A percentile compares a stretch with the other conserved stretches of the same genome.
These are phyloP conservation scores for Ateles fusciceps DNA, from an alignment of 2,797 vertebrate genomes.

Conservation along the genomic window DNA sequence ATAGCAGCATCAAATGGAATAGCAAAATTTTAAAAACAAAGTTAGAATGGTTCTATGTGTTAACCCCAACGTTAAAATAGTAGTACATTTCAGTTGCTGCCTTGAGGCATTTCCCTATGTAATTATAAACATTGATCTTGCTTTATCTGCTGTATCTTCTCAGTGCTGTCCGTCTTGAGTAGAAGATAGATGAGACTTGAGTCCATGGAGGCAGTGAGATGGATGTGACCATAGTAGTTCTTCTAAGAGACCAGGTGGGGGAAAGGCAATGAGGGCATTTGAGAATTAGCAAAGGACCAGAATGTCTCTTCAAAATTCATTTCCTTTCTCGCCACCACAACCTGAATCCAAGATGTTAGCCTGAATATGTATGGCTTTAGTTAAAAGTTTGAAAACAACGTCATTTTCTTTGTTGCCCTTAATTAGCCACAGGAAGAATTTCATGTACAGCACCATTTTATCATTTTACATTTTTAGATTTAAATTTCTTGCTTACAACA, in stretches of 20 bases:
- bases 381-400: neutral
- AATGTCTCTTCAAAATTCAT: neutral
- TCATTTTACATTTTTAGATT: slow-evolving; percentile 26
- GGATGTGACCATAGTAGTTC: neutral
- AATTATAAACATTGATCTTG: neutral
- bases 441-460: neutral
- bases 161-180: neutral
- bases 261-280: neutral
- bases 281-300: neutral
- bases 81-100: neutral
- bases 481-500: neutral
- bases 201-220: neutral
- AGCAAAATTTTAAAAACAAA: neutral
- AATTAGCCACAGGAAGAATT: neutral
- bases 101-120: neutral
- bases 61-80: neutral
- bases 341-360: neutral
- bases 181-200: neutral
- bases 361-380: neutral
- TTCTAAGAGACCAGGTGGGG: too few species aligned
- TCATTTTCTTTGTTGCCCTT: neutral
- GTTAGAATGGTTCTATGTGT: neutral
- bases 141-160: neutral
- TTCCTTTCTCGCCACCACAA: neutral
- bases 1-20: neutral